These are phyloP conservation scores for Mesochorus sp. DNA, from an alignment of 2,888 invertebrate species.

Conservation along the genomic window DNA sequence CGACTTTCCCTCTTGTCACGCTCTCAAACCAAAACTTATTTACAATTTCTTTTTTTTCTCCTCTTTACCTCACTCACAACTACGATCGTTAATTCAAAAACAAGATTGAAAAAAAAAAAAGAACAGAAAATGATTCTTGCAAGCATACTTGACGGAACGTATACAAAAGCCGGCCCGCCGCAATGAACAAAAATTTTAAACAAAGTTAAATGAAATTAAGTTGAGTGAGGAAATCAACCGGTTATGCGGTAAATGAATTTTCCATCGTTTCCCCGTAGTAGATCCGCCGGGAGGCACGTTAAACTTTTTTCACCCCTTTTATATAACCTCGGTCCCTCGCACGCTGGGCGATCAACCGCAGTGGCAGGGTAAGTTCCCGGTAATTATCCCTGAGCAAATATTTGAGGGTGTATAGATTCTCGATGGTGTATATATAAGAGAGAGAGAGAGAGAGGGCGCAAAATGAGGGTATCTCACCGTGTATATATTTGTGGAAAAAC, in stretches of 20 bases:
- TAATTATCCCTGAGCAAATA: conserved; percentile 68
- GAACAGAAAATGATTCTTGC: neutral
- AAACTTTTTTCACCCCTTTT: conserved; percentile 52
- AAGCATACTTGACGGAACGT: neutral
- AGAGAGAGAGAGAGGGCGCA: conserved; percentile 46
- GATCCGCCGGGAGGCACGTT: conserved; percentile 13
- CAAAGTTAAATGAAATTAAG: conserved; percentile 46
- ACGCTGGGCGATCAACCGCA: conserved; percentile 48
- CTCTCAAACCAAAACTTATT: too few species aligned
- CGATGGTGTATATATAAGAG: conserved; percentile 37
- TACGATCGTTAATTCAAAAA: neutral
- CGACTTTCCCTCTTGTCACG: neutral
- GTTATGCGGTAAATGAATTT: conserved; percentile 55
- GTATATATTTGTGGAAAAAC: conserved; percentile 22
- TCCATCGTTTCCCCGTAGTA: neutral
- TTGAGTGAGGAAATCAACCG: conserved; percentile 32
- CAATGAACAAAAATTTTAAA: conserved; percentile 32
- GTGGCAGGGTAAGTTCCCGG: conserved; percentile 49
- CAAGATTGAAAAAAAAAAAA: too few species aligned
- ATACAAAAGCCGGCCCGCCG: neutral
- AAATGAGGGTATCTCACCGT: conserved; percentile 9
- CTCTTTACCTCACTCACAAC: neutral
- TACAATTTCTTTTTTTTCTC: too few species aligned
- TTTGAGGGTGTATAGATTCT: conserved; percentile 63
- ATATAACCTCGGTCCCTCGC: conserved; percentile 37